Evolutionary conservation across 1,140 invertebrate species (phyloP).

Genomic region (Drosophila athabasca): DNA sequence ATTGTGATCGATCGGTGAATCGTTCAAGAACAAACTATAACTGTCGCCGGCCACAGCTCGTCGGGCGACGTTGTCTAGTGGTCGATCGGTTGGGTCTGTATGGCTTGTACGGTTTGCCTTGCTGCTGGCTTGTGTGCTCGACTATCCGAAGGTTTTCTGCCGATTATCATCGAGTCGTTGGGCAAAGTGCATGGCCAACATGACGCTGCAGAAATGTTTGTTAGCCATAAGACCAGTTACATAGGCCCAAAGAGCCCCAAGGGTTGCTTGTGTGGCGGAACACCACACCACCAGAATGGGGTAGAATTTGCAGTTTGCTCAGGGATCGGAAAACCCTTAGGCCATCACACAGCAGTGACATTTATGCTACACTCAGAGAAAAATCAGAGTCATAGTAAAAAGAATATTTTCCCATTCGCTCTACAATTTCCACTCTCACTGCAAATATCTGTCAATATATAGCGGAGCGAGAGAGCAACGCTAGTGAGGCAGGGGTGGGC

Average conservation of each 20-base stretch:
- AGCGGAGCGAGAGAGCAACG: too few species aligned
- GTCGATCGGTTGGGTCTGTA: conserved; percentile 14
- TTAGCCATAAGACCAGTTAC: not conserved
- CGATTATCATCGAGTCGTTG: conserved; percentile 40
- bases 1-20: conserved; percentile 34
- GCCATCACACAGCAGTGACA: too few species aligned
- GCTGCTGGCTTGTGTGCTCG: not conserved
- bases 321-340: too few species aligned
- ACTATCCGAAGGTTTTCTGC: conserved; percentile 45
- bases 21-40: conserved; percentile 47
- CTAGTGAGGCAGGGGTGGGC: too few species aligned
- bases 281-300: too few species aligned
- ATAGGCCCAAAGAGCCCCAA: not conserved
- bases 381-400: too few species aligned
- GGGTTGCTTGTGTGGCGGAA: too few species aligned
- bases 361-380: too few species aligned
- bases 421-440: too few species aligned
- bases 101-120: conserved; percentile 1
- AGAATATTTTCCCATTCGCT: too few species aligned
- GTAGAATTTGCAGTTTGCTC: too few species aligned
- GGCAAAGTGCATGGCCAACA: conserved; percentile 59
- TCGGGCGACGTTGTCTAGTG: conserved; percentile 38
- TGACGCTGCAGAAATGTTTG: conserved; percentile 42
- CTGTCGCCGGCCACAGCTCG: conserved; percentile 30
- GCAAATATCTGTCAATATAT: too few species aligned